Base-by-base conservation (phyloP, 2,113 vertebrate genomes). In the Notarius lentiginosus region DNA sequence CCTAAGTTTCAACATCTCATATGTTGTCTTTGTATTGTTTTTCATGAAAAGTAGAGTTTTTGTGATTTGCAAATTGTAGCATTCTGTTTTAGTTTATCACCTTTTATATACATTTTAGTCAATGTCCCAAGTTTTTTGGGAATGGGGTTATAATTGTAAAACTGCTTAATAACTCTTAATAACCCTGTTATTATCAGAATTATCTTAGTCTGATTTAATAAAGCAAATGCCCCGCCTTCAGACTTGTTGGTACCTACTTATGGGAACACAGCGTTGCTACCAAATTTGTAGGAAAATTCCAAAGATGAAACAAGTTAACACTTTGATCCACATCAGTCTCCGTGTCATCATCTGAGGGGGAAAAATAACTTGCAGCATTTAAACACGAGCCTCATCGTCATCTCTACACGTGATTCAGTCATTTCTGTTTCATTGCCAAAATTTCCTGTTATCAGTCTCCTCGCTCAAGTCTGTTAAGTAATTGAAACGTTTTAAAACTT, bases 181-280 rank as follows among this genome's bases (percentile, higher is more conserved):
- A 27, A 58, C 15, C 76, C 53, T 55, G 53, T 58, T 79, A 58
- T 79, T 79, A 79, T 56, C n/a, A 27, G 49, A 77, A 77, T 79
- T 24, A 49, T 51, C 73, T 51, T 24, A 49, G 24, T 2, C 51
- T 30, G 14, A 27, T 79, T 55, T 53, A 55, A 55, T 79, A 41
- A 30, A 53, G 24, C 22, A 77, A 53, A 17, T 30, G 15, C 24
- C 75, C 75, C 1, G 24, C 75, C 75, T 77, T 77, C 73, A 15
- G 14, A 53, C 73, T 77, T 53, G 24, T 55, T 17, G 22, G 27
- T 53, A 77, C 73, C 49, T 53, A 53, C 24, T 27, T 53, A 53
- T 53, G 49, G 24, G 53, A 77, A 7, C 49, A 27, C 7, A 1
- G 20, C 4, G 34, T 20, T 72, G 20, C 17, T 53, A 22, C 49